Evolutionary conservation across 2,797 vertebrate genomes (phyloP).

Genomic region (Alauda arvensis): DNA sequence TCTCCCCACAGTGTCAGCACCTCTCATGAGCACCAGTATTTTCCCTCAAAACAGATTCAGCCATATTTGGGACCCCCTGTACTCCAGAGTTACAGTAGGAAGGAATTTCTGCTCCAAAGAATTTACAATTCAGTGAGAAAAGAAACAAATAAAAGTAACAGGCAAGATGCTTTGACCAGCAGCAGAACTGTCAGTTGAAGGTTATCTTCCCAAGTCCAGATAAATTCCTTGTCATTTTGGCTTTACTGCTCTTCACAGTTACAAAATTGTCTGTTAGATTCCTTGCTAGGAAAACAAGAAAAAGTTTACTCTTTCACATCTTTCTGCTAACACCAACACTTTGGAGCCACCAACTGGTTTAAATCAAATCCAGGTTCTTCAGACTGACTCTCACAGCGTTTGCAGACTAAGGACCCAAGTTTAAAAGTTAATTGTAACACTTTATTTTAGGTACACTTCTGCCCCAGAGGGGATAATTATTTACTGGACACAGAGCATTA

Average conservation of each 20-base stretch:
- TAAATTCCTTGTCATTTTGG: not conserved
- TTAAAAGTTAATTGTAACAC: not conserved
- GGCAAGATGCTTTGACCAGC: not conserved
- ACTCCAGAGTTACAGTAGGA: not conserved
- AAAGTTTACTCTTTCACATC: not conserved
- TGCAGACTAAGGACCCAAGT: not conserved
- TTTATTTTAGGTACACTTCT: not conserved
- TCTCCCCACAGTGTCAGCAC: not conserved
- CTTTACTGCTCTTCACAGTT: not conserved
- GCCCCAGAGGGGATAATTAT: not conserved
- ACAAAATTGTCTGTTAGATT: not conserved
- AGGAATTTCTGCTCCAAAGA: not conserved
- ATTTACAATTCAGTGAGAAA: not conserved
- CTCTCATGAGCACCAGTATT: not conserved
- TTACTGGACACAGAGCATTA: not conserved
- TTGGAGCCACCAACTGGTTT: not conserved
- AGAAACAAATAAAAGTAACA: not conserved
- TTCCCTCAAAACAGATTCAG: not conserved
- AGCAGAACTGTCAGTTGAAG: not conserved
- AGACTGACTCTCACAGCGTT: not conserved
- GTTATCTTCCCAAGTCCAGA: not conserved
- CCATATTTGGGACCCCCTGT: rapidly evolving
- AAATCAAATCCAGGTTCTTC: not conserved
- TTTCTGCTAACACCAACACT: not conserved
- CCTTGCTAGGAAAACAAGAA: not conserved